These are phyloP conservation scores for Bufo gargarizans DNA, from an alignment of 2,113 vertebrate genomes.

Conservation along the genomic window DNA sequence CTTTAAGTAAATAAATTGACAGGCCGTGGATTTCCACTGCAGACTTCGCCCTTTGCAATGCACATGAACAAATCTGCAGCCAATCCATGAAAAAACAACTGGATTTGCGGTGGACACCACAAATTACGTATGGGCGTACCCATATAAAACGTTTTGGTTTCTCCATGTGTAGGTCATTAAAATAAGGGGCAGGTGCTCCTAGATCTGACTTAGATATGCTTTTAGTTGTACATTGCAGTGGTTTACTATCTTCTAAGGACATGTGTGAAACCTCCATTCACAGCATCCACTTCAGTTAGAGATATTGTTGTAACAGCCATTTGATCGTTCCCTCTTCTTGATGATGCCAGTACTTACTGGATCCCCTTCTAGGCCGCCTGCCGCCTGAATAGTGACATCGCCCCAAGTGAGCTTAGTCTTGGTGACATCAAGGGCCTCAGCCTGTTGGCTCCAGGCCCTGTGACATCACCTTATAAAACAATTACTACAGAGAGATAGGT, in stretches of 20 bases:
- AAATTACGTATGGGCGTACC: too few species aligned
- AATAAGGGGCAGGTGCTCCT: neutral
- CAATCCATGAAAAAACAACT: too few species aligned
- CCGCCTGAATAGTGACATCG: neutral
- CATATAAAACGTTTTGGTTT: too few species aligned
- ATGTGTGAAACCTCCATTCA: neutral
- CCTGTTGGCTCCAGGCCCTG: neutral
- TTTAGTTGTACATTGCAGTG: neutral
- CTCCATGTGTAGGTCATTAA: too few species aligned
- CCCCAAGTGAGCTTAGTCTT: neutral
- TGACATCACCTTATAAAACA: conserved; percentile 17
- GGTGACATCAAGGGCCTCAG: neutral
- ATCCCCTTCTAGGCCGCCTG: neutral
- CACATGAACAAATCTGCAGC: too few species aligned
- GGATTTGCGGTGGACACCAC: too few species aligned
- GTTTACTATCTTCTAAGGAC: neutral
- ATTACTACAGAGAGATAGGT: neutral
- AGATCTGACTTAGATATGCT: neutral
- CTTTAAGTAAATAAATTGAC: too few species aligned
- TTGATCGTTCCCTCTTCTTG: neutral
- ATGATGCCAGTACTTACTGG: neutral
- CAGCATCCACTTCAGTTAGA: neutral
- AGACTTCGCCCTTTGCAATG: too few species aligned
- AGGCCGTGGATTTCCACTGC: too few species aligned
- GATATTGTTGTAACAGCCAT: neutral